Evolutionary conservation across 2,797 vertebrate species (phyloP).

Genomic region (Loriculus beryllinus): DNA sequence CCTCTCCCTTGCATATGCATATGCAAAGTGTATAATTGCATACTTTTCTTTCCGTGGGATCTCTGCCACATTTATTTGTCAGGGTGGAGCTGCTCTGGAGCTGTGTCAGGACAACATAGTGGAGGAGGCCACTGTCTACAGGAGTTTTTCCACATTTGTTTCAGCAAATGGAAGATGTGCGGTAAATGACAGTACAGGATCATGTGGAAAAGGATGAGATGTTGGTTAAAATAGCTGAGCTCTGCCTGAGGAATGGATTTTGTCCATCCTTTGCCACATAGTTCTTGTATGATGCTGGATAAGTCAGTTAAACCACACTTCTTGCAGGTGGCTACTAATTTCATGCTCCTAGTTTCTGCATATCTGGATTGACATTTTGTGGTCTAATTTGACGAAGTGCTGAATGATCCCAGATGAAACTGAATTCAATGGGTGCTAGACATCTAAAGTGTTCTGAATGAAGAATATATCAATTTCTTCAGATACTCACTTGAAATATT

Average conservation of each 20-base stretch:
- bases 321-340: not conserved
- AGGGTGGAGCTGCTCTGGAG: constrained; percentile 45
- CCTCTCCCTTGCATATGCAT: constrained; percentile 28
- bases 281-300: not conserved
- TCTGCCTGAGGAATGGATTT: not conserved
- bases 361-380: constrained; percentile 17
- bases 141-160: constrained; percentile 19
- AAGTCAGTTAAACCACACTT: constrained; percentile 16
- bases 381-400: constrained; percentile 35
- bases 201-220: not conserved
- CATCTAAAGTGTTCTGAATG: not conserved
- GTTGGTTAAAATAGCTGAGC: not conserved
- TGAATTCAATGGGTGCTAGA: not conserved
- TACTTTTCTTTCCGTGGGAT: constrained; percentile 18
- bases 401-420: constrained; percentile 4
- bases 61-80: constrained; percentile 34
- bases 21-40: constrained; percentile 45
- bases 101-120: constrained; percentile 4
- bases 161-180: not conserved
- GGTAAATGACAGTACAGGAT: not conserved
- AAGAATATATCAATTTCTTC: not conserved
- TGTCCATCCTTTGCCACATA: not conserved
- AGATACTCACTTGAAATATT: not conserved
- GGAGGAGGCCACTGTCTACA: not conserved
- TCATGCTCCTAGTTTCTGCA: not conserved